phyloP scores from a whole-genome alignment of 1,140 invertebrate genomes.

The Heliconius congener region DNA sequence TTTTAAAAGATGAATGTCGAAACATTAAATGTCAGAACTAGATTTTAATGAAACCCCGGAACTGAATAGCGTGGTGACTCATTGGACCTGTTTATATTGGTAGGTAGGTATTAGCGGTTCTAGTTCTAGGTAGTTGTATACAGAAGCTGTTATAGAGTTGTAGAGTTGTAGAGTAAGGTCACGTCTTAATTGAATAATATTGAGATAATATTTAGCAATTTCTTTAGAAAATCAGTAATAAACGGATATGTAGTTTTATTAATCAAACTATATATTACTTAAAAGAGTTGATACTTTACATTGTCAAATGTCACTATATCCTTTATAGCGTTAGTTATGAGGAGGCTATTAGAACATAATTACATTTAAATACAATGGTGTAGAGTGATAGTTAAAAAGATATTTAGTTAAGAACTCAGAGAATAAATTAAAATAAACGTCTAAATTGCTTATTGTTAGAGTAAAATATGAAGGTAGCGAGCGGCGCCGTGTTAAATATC shows the following conservation, averaged over 20 bases:
- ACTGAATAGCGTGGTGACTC: slow-evolving; percentile 4
- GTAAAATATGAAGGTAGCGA: slow-evolving; percentile 34
- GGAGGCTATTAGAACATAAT: neutral
- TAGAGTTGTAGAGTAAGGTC: neutral
- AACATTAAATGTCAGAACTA: slow-evolving; percentile 38
- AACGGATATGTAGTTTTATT: neutral
- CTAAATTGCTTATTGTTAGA: slow-evolving; percentile 43
- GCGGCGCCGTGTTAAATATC: slow-evolving; percentile 40
- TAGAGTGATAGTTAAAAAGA: slow-evolving; percentile 12
- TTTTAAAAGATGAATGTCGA: slow-evolving; percentile 59
- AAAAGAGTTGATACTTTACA: neutral
- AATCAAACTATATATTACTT: neutral
- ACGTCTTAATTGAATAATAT: neutral
- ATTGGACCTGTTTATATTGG: slow-evolving; percentile 13
- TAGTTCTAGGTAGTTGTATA: neutral
- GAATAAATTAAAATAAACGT: slow-evolving; percentile 32
- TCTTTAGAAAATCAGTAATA: neutral
- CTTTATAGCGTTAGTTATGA: neutral
- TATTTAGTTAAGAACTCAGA: slow-evolving; percentile 9
- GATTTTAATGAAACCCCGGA: slow-evolving; percentile 27
- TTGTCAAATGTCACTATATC: neutral
- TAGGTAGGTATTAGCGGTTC: neutral
- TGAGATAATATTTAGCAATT: neutral
- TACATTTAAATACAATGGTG: slow-evolving; percentile 1
- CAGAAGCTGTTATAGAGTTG: neutral